Evolutionary conservation across 2,888 invertebrate species (phyloP), one percentile per base, ranked within the genome.

Genomic region (Euproctis similis): DNA sequence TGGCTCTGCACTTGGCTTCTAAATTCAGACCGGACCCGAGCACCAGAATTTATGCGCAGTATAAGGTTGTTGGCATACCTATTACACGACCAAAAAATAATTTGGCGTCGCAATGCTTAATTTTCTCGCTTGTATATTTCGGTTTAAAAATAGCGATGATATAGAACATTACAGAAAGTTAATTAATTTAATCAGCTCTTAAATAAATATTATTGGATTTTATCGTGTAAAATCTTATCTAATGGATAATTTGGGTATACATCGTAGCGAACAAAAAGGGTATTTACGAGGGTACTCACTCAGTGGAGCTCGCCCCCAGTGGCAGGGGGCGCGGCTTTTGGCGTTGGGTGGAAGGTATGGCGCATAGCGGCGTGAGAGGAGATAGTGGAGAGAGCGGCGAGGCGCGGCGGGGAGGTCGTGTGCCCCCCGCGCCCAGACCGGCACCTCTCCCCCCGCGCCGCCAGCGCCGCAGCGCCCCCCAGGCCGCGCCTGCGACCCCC

Each of bases 281-380:
- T 5, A 12, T 2, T 11, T 12, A 8, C 8, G 9, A 7, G 26
- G 8, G 7, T 10, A 78, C 64, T 85, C 58, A 46, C 86, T 85
- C 54, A 36, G 81, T 62, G 37, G 31, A 41, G 35, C 53, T 53
- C 35, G 55, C 40, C 26, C 51, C 39, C 33, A 47, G 34, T 26
- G 59, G 38, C 38, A 17, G 24, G 13, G 31, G 24, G 37, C 17
- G 1, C 20, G 24, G 34, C 10, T 28, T 27, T 12, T 31, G 18
- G 31, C 42, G 34, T 23, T 40, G 32, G 46, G 34, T 35, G 27
- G 27, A 42, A 4, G 46, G 40, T 26, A 46, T 50, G 28, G 36
- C 23, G 38, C 39, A 34, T 42, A 51, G 14, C 8, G 21, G 34
- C 26, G 59, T 36, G 36, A 17, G 22, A 18, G 30, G 22, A 36